Base-by-base conservation (phyloP, 2,888 invertebrate genomes). In the Netelia inedita region DNA sequence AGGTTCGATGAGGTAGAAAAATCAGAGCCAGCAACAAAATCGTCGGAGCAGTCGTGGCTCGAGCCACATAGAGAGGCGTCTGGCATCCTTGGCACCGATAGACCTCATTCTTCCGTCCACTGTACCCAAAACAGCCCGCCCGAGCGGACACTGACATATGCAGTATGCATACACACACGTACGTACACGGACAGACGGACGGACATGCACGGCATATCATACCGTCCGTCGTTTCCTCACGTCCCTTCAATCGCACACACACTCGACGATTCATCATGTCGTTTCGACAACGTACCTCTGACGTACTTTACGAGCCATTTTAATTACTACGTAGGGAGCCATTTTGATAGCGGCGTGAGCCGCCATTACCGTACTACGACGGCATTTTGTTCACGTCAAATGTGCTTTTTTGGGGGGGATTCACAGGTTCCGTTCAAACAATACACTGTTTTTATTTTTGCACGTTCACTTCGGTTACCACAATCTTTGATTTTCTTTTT, bases 1-100 rank as follows among this genome's bases (percentile, higher is more conserved):
- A 76, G 65, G 14, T 21, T 68, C 35, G 19, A 57, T 21, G 43
- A 55, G 69, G 50, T 53, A 76, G 50, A 23, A 53, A 71, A 65
- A 72, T 35, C 21, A 28, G 21, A 53, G 65, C 57, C 71, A 79
- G 55, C 35, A 79, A 79, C 79, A 79, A 71, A 79, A 79, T 71
- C 72, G 63, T 61, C 59, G 41, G 35, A 57, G 11, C 19, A 57
- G 57, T 35, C 69, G 50, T 61, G 35, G 46, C 59, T 57, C 55
- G 59, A 68, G 28, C 43, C 61, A 65, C 71, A 55, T 35, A 11
- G 65, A 23, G 65, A 65, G 21, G 73, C 59, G 69, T 79, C 73
- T 73, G 53, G 73, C 43, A 83, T 79, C 83, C 83, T 83, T 83
- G 83, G 79, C 83, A 83, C 83, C 69, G 79, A 69, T 83, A 73